These are phyloP conservation scores for Odontothrips loti DNA, from an alignment of 2,888 invertebrate genomes.

Conservation along the genomic window DNA sequence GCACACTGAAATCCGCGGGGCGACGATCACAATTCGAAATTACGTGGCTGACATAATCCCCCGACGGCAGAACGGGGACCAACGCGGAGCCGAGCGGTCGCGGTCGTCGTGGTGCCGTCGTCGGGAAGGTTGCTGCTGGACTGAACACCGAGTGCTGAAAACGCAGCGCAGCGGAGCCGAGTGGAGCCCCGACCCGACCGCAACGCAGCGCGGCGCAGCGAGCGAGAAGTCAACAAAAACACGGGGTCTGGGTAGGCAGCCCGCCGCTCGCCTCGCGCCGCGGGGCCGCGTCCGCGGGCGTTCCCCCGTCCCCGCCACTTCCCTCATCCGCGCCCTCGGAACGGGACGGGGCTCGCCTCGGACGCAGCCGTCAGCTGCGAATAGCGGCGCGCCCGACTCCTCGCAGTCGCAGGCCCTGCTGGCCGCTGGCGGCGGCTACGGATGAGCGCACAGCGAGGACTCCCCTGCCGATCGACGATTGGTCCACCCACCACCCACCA, in stretches of 20 bases:
- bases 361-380: neutral
- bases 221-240: neutral
- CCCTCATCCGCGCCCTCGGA: neutral
- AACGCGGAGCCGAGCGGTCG: neutral
- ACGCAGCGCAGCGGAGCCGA: neutral
- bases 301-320: no score
- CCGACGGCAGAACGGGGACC: neutral
- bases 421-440: neutral
- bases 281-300: neutral
- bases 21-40: neutral
- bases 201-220: neutral
- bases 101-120: neutral
- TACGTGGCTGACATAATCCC: neutral
- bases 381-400: neutral
- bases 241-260: neutral
- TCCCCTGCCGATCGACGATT: neutral
- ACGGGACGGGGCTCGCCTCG: neutral
- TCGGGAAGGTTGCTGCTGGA: neutral
- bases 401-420: neutral
- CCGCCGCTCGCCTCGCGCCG: neutral
- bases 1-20: no score
- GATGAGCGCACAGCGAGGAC: neutral
- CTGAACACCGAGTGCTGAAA: neutral
- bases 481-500: no score
- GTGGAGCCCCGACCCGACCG: neutral